Conservation (phyloP, 2,797 vertebrate genomes). For the Urophycis tenuis region DNA sequence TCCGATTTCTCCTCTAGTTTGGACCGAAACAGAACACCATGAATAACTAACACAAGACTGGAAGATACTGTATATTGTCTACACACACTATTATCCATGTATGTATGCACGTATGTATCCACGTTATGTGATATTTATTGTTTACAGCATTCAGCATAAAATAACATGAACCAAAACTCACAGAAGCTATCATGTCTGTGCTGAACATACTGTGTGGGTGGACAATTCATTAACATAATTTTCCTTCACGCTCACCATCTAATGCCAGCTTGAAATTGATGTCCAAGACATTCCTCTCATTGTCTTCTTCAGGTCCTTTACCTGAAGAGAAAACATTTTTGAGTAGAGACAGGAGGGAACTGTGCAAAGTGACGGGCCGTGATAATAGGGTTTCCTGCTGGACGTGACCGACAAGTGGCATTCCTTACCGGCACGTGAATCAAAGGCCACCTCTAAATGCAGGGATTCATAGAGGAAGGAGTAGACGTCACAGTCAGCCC, state of each 20-base stretch:
- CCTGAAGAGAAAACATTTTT: constrained; percentile 4
- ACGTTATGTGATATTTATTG: background rate
- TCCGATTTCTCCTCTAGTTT: constrained; percentile 53
- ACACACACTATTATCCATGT: background rate
- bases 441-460: constrained; percentile 54
- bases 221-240: background rate
- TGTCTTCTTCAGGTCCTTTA: constrained; percentile 37
- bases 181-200: background rate
- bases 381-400: background rate
- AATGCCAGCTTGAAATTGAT: constrained; percentile 58
- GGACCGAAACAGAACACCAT: background rate
- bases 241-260: constrained; percentile 55
- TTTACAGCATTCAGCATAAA: background rate
- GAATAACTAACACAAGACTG: background rate
- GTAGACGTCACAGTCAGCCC: constrained; percentile 43
- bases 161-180: background rate
- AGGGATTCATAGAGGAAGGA: constrained; percentile 66
- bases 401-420: background rate
- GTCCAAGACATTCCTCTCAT: constrained; percentile 49
- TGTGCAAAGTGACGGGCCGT: background rate
- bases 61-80: background rate
- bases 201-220: too few species aligned
- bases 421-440: constrained; percentile 49
- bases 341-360: background rate
- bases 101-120: too few species aligned